phyloP scores from a whole-genome alignment of 2,888 invertebrate species.

The Hypsopygia costalis region DNA sequence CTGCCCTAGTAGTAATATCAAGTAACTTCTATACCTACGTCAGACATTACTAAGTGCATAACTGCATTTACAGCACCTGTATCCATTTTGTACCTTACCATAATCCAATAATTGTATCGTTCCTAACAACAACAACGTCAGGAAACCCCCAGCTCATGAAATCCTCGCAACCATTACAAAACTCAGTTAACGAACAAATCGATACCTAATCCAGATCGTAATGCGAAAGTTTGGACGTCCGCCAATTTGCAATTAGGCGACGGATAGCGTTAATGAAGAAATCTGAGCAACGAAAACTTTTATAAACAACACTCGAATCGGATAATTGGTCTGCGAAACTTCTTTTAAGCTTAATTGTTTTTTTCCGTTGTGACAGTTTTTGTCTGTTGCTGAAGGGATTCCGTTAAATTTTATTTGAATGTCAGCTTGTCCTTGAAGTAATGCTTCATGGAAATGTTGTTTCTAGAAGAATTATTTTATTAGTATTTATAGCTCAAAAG shows the following conservation, averaged over 20 bases:
- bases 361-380: not conserved
- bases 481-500: too few relatives aligned
- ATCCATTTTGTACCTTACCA: too few relatives aligned
- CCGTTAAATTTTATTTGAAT: not conserved
- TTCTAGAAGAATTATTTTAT: too few relatives aligned
- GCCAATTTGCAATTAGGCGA: slow-evolving; percentile 5
- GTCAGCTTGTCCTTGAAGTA: not conserved
- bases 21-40: too few relatives aligned
- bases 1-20: too few relatives aligned
- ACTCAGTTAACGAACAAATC: slow-evolving; percentile 2
- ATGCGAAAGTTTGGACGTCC: slow-evolving; percentile 8
- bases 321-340: not conserved
- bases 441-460: too few relatives aligned
- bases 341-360: not conserved
- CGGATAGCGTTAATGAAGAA: slow-evolving; percentile 8
- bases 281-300: slow-evolving; percentile 1
- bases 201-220: slow-evolving; percentile 4
- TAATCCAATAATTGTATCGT: too few relatives aligned
- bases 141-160: too few relatives aligned
- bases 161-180: not conserved
- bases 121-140: too few relatives aligned
- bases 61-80: too few relatives aligned
- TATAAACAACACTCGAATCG: slow-evolving; percentile 2
- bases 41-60: too few relatives aligned
- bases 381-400: not conserved